Base-by-base conservation (phyloP, 2,888 invertebrate species). In the Apamea anceps region DNA sequence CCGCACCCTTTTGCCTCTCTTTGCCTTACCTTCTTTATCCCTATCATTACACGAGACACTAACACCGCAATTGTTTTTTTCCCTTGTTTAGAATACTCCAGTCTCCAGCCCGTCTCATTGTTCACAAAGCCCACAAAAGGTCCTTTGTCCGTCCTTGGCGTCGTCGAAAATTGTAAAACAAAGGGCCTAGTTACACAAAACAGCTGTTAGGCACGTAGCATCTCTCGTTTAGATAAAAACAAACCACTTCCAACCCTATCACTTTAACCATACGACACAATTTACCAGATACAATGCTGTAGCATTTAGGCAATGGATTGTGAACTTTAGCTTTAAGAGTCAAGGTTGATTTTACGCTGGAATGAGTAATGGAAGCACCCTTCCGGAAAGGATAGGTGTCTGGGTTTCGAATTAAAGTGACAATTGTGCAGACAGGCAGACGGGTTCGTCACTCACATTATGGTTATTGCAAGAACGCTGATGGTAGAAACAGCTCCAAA, bases 191-290 rank as follows among this genome's bases (percentile, higher is more conserved):
- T 88, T 93, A 93, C 93, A 94, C 93, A 93, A 93, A 95, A 95
- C 95, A 95, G 94, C 94, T 95, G 95, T 95, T 95, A 91, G 91
- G 92, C 95, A 95, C 95, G 95, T 94, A 94, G 75, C 78, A 71
- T 80, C 77, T 85, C 81, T 82, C 77, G 72, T 84, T 80, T 75
- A n/a, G 28, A 51, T 21, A 42, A 72, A 28, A 60, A 76, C 86
- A 86, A 28, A 15, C 57, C 2, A 89, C 87, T 87, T 79, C 62
- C 57, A 76, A 87, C 87, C 79, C 70, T 90, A 88, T 70, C 12
- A 0, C 3, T 8, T 0, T 0, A 6, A 0, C 0, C 0, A 42
- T 32, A 87, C 68, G 45, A 37, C 62, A 63, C 4, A 42, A 42
- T 68, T 77, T 72, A 28, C 32, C 13, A 62, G 4, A 42, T 37